A percentile compares a stretch with the other conserved stretches of the same genome.
phyloP scores from a whole-genome alignment of 1,140 invertebrate species.

The Eurosta solidaginis region DNA sequence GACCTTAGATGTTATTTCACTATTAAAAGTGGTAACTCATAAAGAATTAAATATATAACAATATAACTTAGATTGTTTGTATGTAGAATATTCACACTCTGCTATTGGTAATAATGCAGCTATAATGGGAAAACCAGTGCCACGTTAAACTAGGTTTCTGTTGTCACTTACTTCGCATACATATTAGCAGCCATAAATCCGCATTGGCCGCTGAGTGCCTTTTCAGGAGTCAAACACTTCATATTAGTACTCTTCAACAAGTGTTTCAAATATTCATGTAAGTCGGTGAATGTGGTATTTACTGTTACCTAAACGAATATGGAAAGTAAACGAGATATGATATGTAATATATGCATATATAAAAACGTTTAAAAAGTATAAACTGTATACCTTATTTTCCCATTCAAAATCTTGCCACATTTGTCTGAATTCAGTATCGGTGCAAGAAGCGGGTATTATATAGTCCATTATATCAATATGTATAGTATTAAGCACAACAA shows the following conservation, averaged over 20 bases:
- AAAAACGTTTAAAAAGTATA: too few relatives aligned
- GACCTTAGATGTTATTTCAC: too few relatives aligned
- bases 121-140: too few relatives aligned
- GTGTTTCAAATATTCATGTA: constrained; percentile 92
- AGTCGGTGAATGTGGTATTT: constrained; percentile 90
- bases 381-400: constrained; percentile 90
- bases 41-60: too few relatives aligned
- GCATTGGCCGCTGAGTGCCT: constrained; percentile 94
- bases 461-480: constrained; percentile 99
- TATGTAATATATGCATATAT: background rate
- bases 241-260: constrained; percentile 96
- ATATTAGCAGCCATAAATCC: constrained; percentile 99
- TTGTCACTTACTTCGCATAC: constrained; percentile 74
- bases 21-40: too few relatives aligned
- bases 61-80: too few relatives aligned
- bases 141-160: too few relatives aligned
- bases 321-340: constrained; percentile 25
- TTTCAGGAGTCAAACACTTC: constrained; percentile 97
- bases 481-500: constrained; percentile 98
- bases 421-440: constrained; percentile 92
- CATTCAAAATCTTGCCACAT: constrained; percentile 99
- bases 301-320: constrained; percentile 75
- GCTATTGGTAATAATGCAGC: too few relatives aligned
- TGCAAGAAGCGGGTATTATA: constrained; percentile 95
- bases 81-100: too few relatives aligned